A percentile compares a stretch with the other conserved stretches of the same genome.
These are phyloP conservation scores for Trachelus stipa DNA, from an alignment of 2,888 invertebrate species.

Conservation along the genomic window DNA sequence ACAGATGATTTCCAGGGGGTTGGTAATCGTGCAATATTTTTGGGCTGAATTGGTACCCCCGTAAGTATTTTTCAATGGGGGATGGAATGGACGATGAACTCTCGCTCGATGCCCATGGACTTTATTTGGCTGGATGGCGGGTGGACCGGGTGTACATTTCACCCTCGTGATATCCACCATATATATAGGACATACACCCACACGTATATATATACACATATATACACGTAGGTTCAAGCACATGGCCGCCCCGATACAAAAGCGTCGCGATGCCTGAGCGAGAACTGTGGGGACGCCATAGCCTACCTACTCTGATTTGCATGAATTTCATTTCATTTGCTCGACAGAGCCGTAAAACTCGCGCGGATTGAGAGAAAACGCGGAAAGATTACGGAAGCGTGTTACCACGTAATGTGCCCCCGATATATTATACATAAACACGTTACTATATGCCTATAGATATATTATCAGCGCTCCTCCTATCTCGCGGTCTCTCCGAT, in stretches of 20 bases:
- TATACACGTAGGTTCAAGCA: constrained; percentile 45
- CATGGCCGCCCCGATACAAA: constrained; percentile 58
- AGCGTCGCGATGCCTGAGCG: constrained; percentile 36
- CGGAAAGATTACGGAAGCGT: constrained; percentile 18
- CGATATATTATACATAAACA: not conserved
- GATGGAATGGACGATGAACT: not conserved
- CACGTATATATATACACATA: not conserved
- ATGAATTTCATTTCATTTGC: constrained; percentile 61
- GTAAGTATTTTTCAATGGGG: not conserved
- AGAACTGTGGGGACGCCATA: constrained; percentile 15
- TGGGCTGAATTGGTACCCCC: not conserved
- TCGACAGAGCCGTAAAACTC: constrained; percentile 48
- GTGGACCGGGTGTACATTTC: not conserved
- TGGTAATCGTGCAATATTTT: not conserved
- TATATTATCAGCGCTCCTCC: not conserved
- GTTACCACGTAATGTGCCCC: not conserved
- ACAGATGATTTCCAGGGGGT: not conserved
- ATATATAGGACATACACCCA: no score
- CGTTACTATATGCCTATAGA: not conserved
- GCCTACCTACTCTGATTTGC: constrained; percentile 46
- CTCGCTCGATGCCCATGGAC: not conserved
- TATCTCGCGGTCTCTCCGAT: not conserved
- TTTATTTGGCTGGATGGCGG: constrained; percentile 4
- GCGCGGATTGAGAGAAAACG: constrained; percentile 22
- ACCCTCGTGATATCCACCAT: constrained; percentile 2